Evolutionary conservation across 2,888 invertebrate species (phyloP).

Genomic region (Baccha elongata): DNA sequence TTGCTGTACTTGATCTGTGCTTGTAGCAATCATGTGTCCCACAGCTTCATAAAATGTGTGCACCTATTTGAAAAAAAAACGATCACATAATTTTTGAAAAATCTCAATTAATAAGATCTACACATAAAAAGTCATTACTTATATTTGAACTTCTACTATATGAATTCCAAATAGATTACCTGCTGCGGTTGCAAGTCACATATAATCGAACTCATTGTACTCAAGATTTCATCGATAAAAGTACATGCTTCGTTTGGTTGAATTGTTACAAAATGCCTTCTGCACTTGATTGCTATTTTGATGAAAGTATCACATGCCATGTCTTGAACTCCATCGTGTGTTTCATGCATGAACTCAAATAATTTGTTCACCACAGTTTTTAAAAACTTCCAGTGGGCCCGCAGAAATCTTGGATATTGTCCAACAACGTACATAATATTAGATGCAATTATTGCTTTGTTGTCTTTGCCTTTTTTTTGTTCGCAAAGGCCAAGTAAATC

Average conservation of each 20-base stretch:
- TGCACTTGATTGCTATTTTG: constrained; percentile 99
- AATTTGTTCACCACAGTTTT: constrained; percentile 99
- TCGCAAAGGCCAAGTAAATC: constrained; percentile 98
- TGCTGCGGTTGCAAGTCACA: constrained; percentile 99
- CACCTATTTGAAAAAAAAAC: constrained; percentile 76
- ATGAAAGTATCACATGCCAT: constrained; percentile 99
- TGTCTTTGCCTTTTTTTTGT: constrained; percentile 98
- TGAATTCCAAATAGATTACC: constrained; percentile 84
- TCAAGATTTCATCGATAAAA: constrained; percentile 99
- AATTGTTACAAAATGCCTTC: constrained; percentile 97
- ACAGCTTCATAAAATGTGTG: constrained; percentile 99
- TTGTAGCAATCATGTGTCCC: constrained; percentile 99
- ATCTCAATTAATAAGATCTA: too few species aligned
- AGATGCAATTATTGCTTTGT: constrained; percentile 99
- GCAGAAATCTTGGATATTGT: constrained; percentile 98
- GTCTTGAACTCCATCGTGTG: constrained; percentile 99
- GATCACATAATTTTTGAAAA: not conserved
- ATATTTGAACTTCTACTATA: too few species aligned
- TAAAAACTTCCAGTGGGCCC: constrained; percentile 99
- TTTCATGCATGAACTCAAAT: constrained; percentile 99
- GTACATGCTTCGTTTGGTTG: constrained; percentile 98
- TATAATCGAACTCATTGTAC: constrained; percentile 97
- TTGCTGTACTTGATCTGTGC: constrained; percentile 94
- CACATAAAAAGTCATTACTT: not conserved
- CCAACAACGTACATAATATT: constrained; percentile 99